Evolutionary conservation across 2,888 invertebrate genomes (phyloP), one percentile per base, ranked within the genome.

Genomic region (Phorcus lineatus): DNA sequence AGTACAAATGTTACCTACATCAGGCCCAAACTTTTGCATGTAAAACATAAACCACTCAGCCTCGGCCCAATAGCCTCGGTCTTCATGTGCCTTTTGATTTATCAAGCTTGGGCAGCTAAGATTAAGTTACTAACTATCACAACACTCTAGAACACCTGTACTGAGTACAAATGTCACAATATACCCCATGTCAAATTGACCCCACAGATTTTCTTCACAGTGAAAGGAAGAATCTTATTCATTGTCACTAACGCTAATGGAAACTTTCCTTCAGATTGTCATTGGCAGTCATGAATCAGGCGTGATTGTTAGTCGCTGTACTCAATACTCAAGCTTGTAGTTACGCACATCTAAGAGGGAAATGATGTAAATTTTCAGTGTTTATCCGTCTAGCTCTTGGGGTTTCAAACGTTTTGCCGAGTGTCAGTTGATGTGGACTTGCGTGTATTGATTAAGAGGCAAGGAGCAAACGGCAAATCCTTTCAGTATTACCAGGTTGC

Each of bases 281-380:
- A 28, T 62, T 62, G 62, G 24, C 24, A 28, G 62, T 28, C 62
- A 24, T 62, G 62, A 62, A 17, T 62, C 62, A 28, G 62, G n/a
- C 62, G 28, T 62, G 28, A 13, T 47, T 4, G 11, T 47, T 47
- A 13, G 47, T 47, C 16, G 28, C 16, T 62, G 62, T 62, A 17
- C 22, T 19, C 28, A 28, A 62, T 62, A 62, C 28, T 62, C 24
- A 62, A 62, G n/a, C 16, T 28, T 28, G 24, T 28, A 28, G 62
- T 17, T 28, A 62, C 24, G 24, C 62, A 62, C 28, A 22, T 62
- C 17, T 62, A 17, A 62, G 62, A 62, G 62, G 28, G 16, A 28
- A 62, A 62, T 28, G 62, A 62, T 62, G 62, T 62, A 62, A 62
- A 62, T 62, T 62, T 62, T 62, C 28, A 62, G 62, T 28, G 24